Base-by-base conservation (phyloP, 1,140 invertebrate genomes). In the Pogonomyrmex barbatus region DNA sequence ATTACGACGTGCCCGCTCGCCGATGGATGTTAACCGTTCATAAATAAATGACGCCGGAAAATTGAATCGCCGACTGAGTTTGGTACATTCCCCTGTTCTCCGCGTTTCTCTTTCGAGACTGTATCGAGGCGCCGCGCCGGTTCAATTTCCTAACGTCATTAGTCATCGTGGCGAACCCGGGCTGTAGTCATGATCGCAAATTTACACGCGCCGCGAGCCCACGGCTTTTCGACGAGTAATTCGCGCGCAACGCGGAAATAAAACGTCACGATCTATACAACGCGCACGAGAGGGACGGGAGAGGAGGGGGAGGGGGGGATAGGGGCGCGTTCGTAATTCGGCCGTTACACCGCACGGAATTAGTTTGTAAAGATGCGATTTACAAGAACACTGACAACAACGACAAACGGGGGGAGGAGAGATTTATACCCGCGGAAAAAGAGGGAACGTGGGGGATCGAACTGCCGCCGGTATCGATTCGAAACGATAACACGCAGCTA, bases 391-490 rank as follows among this genome's bases (percentile, higher is more conserved):
- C 56, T 45, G 54, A 75, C 79, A 83, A 60, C 79, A 68, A 60
- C 68, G 30, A 47, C 24, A 24, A 24, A 56, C 52, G 50, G 17
- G 17, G 24, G 4, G 24, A 39, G 68, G 39, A 12, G 30, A 83
- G 79, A 83, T 83, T 83, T 83, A 83, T 83, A 58, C 33, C 24
- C 36, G 52, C 33, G 78, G 30, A 56, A 71, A 60, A 42, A 45
- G 79, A 30, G 67, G 30, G 10, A 10, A 71, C 17, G 17, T 24
- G 30, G 47, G 62, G 56, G 68, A 86, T 86, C 75, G 87, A 89
- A 89, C 79, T 65, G 83, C 42, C 68, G 76, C 70, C 58, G 42
- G 52, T 81, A 89, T 89, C 88, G 88, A 89, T 88, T 89, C 76
- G 60, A 36, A 42, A 4, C 47, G 87, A 87, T 81, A 52, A 81